Conservation (phyloP, 1,140 invertebrate genomes). For the Centruroides vittatus region DNA sequence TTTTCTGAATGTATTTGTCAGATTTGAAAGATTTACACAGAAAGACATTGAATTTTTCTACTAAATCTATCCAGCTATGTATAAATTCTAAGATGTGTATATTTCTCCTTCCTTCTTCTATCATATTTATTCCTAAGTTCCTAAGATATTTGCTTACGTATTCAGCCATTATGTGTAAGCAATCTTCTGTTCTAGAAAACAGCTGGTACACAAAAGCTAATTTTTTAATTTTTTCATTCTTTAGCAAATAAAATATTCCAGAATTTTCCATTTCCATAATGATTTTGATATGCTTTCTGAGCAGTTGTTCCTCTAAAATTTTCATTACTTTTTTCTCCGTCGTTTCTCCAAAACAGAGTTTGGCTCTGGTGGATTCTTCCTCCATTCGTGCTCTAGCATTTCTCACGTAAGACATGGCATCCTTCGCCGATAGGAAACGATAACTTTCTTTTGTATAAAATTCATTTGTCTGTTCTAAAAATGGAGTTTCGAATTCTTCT, state of each 20-base stretch:
- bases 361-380: slow-evolving; percentile 92
- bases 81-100: slow-evolving; percentile 88
- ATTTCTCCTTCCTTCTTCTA: slow-evolving; percentile 65
- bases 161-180: slow-evolving; percentile 83
- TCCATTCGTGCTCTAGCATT: slow-evolving; percentile 93
- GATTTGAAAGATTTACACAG: slow-evolving; percentile 90
- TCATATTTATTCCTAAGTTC: slow-evolving; percentile 84
- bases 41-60: slow-evolving; percentile 96
- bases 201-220: slow-evolving; percentile 96
- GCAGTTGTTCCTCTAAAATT: slow-evolving; percentile 94
- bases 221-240: slow-evolving; percentile 91
- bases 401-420: slow-evolving; percentile 94
- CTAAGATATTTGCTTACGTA: slow-evolving; percentile 85
- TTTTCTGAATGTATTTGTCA: slow-evolving; percentile 63
- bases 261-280: slow-evolving; percentile 99
- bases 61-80: slow-evolving; percentile 88
- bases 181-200: slow-evolving; percentile 73
- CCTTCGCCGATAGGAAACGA: slow-evolving; percentile 95
- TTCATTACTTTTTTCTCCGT: slow-evolving; percentile 89
- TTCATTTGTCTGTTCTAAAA: slow-evolving; percentile 90
- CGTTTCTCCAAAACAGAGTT: slow-evolving; percentile 91
- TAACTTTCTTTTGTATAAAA: slow-evolving; percentile 98
- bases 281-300: slow-evolving; percentile 98
- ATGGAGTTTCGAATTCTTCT: slow-evolving; percentile 95
- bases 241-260: slow-evolving; percentile 95